These are phyloP conservation scores for Amia ocellicauda DNA, from an alignment of 2,113 vertebrate species.

Conservation along the genomic window DNA sequence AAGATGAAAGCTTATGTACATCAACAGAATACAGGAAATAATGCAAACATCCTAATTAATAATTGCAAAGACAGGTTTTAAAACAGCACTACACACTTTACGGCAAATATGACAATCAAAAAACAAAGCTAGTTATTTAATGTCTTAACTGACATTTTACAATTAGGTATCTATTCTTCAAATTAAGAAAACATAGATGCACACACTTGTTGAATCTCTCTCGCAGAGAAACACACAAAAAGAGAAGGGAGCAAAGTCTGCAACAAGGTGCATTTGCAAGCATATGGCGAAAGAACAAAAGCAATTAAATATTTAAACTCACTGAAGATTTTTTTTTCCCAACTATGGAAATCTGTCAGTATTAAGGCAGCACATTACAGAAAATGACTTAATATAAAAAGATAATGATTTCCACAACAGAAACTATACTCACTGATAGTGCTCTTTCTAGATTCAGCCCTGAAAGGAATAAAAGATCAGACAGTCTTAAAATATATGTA, in stretches of 20 bases:
- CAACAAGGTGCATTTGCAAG: neutral
- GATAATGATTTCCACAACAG: constrained; percentile 12
- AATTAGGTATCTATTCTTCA: no score
- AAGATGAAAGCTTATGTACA: no score
- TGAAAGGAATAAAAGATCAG: constrained; percentile 13
- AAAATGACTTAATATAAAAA: neutral
- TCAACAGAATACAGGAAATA: no score
- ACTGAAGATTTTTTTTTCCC: neutral
- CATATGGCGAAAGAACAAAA: neutral
- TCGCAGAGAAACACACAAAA: no score
- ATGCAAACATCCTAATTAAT: no score
- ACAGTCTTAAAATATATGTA: constrained; percentile 9
- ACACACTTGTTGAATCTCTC: neutral
- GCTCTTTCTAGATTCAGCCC: neutral
- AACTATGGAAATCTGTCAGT: neutral
- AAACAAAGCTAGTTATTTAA: no score
- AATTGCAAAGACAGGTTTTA: no score
- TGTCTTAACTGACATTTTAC: no score
- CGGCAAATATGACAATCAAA: no score
- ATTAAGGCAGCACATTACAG: neutral
- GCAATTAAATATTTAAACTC: constrained; percentile 5
- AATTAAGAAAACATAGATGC: no score
- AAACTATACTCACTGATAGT: neutral
- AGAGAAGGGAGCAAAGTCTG: neutral
- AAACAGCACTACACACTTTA: no score